Evolutionary conservation across 92 coral and sea anemone genomes (phyloP).

Genomic region (Meandrina meandrites): DNA sequence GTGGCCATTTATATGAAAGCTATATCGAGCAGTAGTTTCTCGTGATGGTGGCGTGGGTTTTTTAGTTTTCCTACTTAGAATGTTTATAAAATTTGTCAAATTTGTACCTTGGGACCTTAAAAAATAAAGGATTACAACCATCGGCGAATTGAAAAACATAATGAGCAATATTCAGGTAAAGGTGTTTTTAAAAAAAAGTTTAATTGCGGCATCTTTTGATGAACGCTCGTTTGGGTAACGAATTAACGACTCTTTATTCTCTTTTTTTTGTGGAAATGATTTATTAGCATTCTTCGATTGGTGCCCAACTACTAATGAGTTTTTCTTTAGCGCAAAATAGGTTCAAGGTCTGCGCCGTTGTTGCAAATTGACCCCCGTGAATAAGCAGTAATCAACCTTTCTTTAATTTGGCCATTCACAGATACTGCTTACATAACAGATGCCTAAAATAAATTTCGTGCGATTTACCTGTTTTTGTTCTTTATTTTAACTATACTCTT

Average conservation of each 20-base stretch:
- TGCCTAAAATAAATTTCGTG: background rate
- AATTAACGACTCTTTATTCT: background rate
- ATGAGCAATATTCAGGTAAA: background rate
- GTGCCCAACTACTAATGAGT: background rate
- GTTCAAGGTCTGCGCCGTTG: slow-evolving; percentile 6
- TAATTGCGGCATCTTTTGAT: slow-evolving; percentile 8
- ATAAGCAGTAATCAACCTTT: slow-evolving; percentile 2
- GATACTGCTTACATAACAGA: background rate
- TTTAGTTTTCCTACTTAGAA: no score
- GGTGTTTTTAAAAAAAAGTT: background rate
- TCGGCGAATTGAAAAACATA: background rate
- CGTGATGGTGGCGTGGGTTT: no score
- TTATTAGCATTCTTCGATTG: background rate
- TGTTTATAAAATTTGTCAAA: no score
- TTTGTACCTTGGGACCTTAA: background rate
- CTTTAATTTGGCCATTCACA: background rate
- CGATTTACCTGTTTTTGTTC: background rate
- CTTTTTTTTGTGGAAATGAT: background rate
- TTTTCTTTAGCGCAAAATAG: background rate
- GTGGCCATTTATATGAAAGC: background rate
- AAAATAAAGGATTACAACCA: background rate
- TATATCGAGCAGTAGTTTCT: background rate
- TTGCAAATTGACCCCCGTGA: background rate
- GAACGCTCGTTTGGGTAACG: background rate
- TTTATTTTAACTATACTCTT: background rate